phyloP scores from a whole-genome alignment of 2,113 vertebrate species.

The Entomyzon cyanotis region DNA sequence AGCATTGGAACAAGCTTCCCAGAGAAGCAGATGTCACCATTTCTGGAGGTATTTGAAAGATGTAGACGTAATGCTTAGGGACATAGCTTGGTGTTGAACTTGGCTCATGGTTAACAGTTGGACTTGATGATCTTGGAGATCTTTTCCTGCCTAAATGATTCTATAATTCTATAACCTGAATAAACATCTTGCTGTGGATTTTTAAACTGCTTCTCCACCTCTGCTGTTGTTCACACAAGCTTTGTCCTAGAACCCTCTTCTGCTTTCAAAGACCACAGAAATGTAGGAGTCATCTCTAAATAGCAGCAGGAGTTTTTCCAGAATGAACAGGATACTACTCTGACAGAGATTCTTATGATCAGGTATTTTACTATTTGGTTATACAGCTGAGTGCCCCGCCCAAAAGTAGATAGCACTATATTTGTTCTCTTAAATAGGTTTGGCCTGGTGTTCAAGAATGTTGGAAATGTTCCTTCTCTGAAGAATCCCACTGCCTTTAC shows the following conservation, averaged over 20 bases:
- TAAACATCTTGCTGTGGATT: neutral
- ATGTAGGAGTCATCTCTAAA: neutral
- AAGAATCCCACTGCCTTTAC: neutral
- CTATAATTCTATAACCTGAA: neutral
- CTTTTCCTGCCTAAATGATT: neutral
- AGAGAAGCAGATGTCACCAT: neutral
- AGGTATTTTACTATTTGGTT: neutral
- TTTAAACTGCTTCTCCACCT: neutral
- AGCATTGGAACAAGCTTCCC: neutral
- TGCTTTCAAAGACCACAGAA: neutral
- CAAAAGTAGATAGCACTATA: neutral
- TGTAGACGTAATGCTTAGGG: rapidly evolving
- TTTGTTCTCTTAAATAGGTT: neutral
- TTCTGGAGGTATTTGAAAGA: neutral
- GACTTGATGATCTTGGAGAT: neutral
- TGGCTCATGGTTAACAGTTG: neutral
- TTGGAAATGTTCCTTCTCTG: neutral
- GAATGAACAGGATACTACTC: neutral
- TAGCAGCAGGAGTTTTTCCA: neutral
- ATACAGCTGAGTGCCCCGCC: neutral
- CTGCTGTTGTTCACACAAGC: neutral
- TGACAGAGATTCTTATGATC: neutral
- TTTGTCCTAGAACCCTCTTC: neutral
- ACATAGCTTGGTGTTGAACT: neutral
- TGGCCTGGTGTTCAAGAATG: neutral